phyloP scores from a whole-genome alignment of 2,888 invertebrate species.

The Cerceris ruficornis region DNA sequence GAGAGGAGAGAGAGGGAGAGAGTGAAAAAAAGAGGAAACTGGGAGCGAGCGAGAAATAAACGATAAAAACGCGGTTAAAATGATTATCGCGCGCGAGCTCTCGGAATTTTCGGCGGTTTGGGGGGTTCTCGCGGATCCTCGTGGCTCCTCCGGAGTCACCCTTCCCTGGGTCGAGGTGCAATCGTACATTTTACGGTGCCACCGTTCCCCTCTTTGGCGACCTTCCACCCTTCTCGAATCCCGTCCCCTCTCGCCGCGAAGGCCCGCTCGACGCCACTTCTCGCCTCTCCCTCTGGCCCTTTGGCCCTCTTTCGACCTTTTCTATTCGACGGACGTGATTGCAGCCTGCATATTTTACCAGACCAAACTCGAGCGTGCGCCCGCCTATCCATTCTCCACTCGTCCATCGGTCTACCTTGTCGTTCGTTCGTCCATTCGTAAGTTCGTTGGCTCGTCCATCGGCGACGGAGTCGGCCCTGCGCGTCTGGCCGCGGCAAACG shows the following conservation, averaged over 20 bases:
- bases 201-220: constrained; percentile 19
- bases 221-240: constrained; percentile 32
- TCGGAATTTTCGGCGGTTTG: too few species aligned
- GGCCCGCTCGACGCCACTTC: constrained; percentile 4
- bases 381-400: constrained; percentile 40
- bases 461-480: neutral
- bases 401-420: constrained; percentile 32
- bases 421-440: too few species aligned
- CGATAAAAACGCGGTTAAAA: too few species aligned
- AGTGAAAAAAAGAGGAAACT: too few species aligned
- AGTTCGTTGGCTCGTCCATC: constrained; percentile 22
- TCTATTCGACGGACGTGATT: constrained; percentile 76
- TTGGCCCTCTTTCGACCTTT: constrained; percentile 37
- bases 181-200: neutral
- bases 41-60: too few species aligned
- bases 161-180: too few species aligned
- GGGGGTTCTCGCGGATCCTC: too few species aligned
- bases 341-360: constrained; percentile 76
- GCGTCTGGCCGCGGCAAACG: neutral
- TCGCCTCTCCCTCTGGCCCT: constrained; percentile 7
- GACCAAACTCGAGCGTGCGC: constrained; percentile 57
- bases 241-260: constrained; percentile 40
- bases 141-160: too few species aligned
- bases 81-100: too few species aligned
- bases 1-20: too few species aligned